Percentiles rank a stretch among this genome's conserved stretches.
Evolutionary conservation across 2,797 vertebrate genomes (phyloP).

Genomic region (Ficedula albicollis): DNA sequence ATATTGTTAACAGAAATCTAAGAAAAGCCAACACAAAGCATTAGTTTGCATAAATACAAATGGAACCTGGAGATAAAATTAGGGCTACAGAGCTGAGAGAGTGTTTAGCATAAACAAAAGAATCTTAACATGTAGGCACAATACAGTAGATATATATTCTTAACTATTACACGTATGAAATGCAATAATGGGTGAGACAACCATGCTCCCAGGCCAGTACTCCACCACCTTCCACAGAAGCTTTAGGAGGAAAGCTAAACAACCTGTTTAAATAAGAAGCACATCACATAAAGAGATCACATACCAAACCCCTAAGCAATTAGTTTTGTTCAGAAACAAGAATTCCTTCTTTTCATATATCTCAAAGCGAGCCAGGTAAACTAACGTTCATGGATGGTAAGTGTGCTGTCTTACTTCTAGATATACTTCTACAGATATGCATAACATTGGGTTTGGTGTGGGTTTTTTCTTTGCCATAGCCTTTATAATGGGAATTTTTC

Average conservation of each 20-base stretch:
- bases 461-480: not conserved
- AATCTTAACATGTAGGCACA: not conserved
- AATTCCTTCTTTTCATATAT: not conserved
- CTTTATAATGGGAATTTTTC: not conserved
- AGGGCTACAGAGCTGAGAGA: not conserved
- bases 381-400: not conserved
- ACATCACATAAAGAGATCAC: not conserved
- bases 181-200: not conserved
- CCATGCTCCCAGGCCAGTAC: not conserved
- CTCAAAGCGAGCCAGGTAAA: not conserved
- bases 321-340: not conserved
- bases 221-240: not conserved
- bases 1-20: not conserved
- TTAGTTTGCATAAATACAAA: not conserved
- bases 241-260: not conserved
- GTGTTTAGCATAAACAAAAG: not conserved
- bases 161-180: not conserved
- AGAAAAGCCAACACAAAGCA: not conserved
- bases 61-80: not conserved
- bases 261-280: not conserved
- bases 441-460: not conserved
- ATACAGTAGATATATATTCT: not conserved
- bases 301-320: not conserved
- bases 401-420: not conserved
- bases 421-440: not conserved